A percentile compares a stretch with the other conserved stretches of the same genome.
Evolutionary conservation across 2,797 vertebrate genomes (phyloP).

Genomic region (Liasis olivaceus): DNA sequence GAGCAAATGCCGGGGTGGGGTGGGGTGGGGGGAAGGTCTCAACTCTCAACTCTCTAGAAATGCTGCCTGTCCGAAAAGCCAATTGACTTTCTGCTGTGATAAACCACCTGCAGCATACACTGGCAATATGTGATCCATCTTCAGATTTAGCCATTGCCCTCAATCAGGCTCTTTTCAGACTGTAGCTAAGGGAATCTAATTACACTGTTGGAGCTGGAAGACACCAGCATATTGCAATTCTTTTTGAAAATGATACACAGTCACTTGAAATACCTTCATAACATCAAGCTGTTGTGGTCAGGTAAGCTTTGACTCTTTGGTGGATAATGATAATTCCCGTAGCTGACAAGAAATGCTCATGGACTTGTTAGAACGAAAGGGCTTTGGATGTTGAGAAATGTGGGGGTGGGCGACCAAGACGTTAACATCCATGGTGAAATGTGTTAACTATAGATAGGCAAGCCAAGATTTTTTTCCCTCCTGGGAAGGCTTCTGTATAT

Average conservation of each 20-base stretch:
- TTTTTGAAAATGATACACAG: conserved; percentile 43
- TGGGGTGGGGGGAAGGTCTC: neutral
- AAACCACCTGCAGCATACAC: conserved; percentile 51
- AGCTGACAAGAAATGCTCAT: conserved; percentile 4
- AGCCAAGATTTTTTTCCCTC: neutral
- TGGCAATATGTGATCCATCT: conserved; percentile 59
- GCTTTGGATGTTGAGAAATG: neutral
- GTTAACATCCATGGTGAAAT: conserved; percentile 7
- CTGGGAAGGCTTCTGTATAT: neutral
- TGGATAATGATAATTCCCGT: conserved; percentile 6
- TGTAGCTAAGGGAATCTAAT: conserved; percentile 63
- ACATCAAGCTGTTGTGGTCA: conserved; percentile 11
- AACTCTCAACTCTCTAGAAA: conserved; percentile 26
- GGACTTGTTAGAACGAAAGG: neutral
- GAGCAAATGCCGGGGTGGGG: neutral
- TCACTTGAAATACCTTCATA: conserved; percentile 58
- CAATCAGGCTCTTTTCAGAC: conserved; percentile 56
- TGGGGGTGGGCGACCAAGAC: neutral
- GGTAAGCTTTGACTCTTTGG: conserved; percentile 2
- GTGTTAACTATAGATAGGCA: neutral
- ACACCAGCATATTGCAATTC: conserved; percentile 49
- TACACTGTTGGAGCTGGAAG: conserved; percentile 61
- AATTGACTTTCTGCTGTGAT: conserved; percentile 48
- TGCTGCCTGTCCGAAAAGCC: conserved; percentile 52
- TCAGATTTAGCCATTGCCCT: conserved; percentile 48